phyloP scores from a whole-genome alignment of 2,113 vertebrate genomes.

The Sisor rabdophorus region DNA sequence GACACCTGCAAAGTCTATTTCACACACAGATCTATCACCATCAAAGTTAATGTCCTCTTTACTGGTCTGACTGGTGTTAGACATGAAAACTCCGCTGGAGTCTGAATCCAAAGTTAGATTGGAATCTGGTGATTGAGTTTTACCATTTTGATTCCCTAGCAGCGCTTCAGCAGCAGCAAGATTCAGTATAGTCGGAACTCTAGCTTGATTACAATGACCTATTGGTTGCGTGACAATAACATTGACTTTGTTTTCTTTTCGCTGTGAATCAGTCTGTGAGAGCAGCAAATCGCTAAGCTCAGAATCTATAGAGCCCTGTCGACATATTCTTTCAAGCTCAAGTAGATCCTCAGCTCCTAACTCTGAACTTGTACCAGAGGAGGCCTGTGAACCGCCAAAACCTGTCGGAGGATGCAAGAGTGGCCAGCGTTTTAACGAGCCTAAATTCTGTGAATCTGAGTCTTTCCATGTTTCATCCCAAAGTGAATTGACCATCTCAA shows the following conservation, averaged over 20 bases:
- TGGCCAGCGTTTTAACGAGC: constrained; percentile 70
- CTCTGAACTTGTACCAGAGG: constrained; percentile 70
- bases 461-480: constrained; percentile 70
- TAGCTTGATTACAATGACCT: constrained; percentile 38
- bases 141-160: constrained; percentile 23
- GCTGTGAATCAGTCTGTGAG: constrained; percentile 54
- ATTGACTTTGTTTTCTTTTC: constrained; percentile 55
- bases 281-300: constrained; percentile 61
- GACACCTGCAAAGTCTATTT: constrained; percentile 63
- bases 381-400: constrained; percentile 72
- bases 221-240: constrained; percentile 62
- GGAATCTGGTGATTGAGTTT: constrained; percentile 68
- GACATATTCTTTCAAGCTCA: constrained; percentile 66
- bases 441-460: constrained; percentile 59
- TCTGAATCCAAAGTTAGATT: constrained; percentile 67
- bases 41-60: constrained; percentile 64
- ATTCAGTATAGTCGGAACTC: constrained; percentile 63
- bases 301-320: constrained; percentile 66
- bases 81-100: constrained; percentile 70
- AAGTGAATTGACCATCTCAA: constrained; percentile 71
- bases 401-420: constrained; percentile 69
- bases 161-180: constrained; percentile 39
- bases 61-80: constrained; percentile 61
- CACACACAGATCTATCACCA: constrained; percentile 64
- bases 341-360: constrained; percentile 63